Evolutionary conservation across 1,140 invertebrate species (phyloP).

Genomic region (Heliconius eleuchia): DNA sequence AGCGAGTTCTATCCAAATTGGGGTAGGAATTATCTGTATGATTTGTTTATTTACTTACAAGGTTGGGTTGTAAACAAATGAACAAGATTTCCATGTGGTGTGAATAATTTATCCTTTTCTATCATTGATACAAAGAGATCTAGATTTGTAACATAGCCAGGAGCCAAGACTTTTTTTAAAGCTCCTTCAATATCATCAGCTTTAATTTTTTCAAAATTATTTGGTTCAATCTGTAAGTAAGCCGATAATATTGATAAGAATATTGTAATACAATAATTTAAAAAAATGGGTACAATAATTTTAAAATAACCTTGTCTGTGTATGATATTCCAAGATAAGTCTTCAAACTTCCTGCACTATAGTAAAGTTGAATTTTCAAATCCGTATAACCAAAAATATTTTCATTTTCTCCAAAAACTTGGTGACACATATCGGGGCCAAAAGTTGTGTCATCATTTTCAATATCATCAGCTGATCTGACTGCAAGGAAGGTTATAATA

Average conservation of each 20-base stretch:
- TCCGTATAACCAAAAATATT: constrained; percentile 96
- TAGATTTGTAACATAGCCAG: constrained; percentile 84
- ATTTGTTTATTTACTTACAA: constrained; percentile 47
- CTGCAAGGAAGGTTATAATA: constrained; percentile 69
- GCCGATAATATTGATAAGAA: not conserved
- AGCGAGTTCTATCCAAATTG: too few species aligned
- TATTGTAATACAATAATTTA: not conserved
- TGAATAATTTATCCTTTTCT: constrained; percentile 87
- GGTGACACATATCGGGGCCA: constrained; percentile 95
- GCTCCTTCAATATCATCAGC: constrained; percentile 91
- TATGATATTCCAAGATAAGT: constrained; percentile 78
- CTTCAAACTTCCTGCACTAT: constrained; percentile 89
- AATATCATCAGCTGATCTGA: constrained; percentile 86
- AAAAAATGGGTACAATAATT: not conserved
- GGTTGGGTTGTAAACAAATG: constrained; percentile 82
- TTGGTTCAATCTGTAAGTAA: constrained; percentile 74
- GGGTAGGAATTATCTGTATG: too few species aligned
- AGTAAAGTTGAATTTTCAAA: constrained; percentile 90
- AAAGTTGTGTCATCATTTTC: constrained; percentile 88
- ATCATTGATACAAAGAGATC: constrained; percentile 86
- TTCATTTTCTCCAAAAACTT: constrained; percentile 96
- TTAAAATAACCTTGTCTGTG: constrained; percentile 67
- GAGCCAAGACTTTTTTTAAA: constrained; percentile 84
- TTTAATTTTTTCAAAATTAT: constrained; percentile 83
- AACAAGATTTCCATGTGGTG: constrained; percentile 86